Conservation (phyloP, 1,140 invertebrate species). For the Brachionus koreanus region DNA sequence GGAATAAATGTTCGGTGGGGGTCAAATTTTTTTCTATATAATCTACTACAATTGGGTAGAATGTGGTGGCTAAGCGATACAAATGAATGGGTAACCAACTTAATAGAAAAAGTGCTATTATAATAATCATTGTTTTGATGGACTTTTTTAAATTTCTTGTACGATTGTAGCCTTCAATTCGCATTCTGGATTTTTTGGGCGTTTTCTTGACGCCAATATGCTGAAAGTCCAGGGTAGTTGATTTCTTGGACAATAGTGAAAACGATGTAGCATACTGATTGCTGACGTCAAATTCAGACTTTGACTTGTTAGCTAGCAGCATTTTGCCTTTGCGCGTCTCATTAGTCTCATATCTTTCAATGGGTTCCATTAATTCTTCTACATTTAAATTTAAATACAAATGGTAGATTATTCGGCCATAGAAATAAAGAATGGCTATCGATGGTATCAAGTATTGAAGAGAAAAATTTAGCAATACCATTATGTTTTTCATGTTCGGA, state of each 20-base stretch:
- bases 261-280: background rate
- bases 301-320: background rate
- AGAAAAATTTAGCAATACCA: constrained; percentile 39
- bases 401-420: constrained; percentile 44
- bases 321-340: background rate
- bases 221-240: background rate
- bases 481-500: constrained; percentile 35
- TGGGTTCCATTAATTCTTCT: constrained; percentile 37
- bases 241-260: background rate
- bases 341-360: background rate
- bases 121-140: constrained; percentile 59
- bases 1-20: constrained; percentile 51
- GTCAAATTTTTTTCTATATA: constrained; percentile 46
- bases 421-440: constrained; percentile 38
- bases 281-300: background rate
- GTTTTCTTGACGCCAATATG: background rate
- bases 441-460: constrained; percentile 42
- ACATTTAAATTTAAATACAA: constrained; percentile 44
- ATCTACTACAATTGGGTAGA: constrained; percentile 55
- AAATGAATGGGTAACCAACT: constrained; percentile 62
- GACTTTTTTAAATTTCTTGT: constrained; percentile 46
- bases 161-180: constrained; percentile 28
- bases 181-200: background rate
- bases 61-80: constrained; percentile 61
- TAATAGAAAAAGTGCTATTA: constrained; percentile 59